A percentile compares a stretch with the other conserved stretches of the same genome.
Conservation (phyloP, 2,113 vertebrate species). For the Ivindomyrus marchei region DNA sequence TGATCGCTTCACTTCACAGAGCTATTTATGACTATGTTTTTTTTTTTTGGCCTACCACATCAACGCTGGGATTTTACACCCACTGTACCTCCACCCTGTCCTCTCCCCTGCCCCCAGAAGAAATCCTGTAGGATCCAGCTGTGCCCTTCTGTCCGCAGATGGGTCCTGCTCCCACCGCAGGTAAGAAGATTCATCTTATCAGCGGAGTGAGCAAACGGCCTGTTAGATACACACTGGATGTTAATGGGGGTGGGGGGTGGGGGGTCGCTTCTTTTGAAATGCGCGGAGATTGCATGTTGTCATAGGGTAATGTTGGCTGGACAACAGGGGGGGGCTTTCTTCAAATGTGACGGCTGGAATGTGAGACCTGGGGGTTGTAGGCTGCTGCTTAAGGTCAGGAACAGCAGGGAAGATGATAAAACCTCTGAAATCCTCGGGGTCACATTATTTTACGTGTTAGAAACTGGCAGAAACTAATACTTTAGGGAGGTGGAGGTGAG, state of each 20-base stretch:
- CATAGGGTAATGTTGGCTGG: slow-evolving; percentile 54
- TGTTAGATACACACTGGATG: slow-evolving; percentile 53
- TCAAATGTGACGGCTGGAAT: slow-evolving; percentile 10
- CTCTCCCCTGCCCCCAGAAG: slow-evolving; percentile 36
- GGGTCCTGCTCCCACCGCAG: slow-evolving; percentile 4
- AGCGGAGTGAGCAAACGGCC: slow-evolving; percentile 48
- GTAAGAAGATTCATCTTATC: slow-evolving; percentile 51
- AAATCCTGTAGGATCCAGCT: slow-evolving; percentile 50
- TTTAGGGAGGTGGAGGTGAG: neutral
- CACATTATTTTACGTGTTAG: slow-evolving; percentile 10
- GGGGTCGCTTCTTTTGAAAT: slow-evolving; percentile 60
- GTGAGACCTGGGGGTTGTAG: neutral
- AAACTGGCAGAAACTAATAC: neutral
- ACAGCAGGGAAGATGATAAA: slow-evolving; percentile 10
- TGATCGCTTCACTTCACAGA: slow-evolving; percentile 1
- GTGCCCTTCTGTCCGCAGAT: slow-evolving; percentile 49
- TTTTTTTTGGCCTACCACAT: neutral
- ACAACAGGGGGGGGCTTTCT: neutral
- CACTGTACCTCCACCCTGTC: neutral
- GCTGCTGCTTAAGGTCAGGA: neutral
- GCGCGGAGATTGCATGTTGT: slow-evolving; percentile 59
- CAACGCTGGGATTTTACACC: slow-evolving; percentile 34
- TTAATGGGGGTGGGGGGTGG: slow-evolving; percentile 44
- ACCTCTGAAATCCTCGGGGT: slow-evolving; percentile 5
- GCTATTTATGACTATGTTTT: slow-evolving; percentile 38